Conservation (phyloP, 1,140 invertebrate genomes). For the Samia ricini region DNA sequence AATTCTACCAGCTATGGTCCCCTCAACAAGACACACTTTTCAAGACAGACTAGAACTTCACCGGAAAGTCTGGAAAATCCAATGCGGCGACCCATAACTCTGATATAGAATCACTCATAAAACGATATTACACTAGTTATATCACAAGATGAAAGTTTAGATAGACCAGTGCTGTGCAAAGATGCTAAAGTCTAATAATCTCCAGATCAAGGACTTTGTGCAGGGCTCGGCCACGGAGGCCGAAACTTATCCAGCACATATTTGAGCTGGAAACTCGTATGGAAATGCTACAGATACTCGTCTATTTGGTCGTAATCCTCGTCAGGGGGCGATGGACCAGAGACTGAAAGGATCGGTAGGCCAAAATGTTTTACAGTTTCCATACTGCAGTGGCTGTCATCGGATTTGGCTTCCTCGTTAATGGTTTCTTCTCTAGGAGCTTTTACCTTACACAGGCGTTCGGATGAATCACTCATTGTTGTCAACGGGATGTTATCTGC, state of each 20-base stretch:
- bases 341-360: constrained; percentile 86
- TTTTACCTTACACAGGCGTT: constrained; percentile 71
- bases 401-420: constrained; percentile 67
- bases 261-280: constrained; percentile 71
- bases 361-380: constrained; percentile 83
- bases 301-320: constrained; percentile 79
- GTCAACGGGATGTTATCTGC: constrained; percentile 80
- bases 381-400: constrained; percentile 71
- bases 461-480: constrained; percentile 73
- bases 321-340: constrained; percentile 87
- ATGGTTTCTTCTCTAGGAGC: constrained; percentile 61
- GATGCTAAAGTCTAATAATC: constrained; percentile 16
- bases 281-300: constrained; percentile 77
- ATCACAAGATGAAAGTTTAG: constrained; percentile 34
- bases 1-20: constrained; percentile 53
- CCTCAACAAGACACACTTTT: constrained; percentile 60
- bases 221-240: constrained; percentile 59
- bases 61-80: constrained; percentile 41
- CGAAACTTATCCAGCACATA: constrained; percentile 69
- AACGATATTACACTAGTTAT: constrained; percentile 27
- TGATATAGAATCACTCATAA: constrained; percentile 18
- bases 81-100: constrained; percentile 38
- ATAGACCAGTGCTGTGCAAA: constrained; percentile 34
- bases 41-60: constrained; percentile 32
- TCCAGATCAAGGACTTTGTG: constrained; percentile 55